phyloP scores from a whole-genome alignment of 2,113 vertebrate genomes.

The Myotis yumanensis region DNA sequence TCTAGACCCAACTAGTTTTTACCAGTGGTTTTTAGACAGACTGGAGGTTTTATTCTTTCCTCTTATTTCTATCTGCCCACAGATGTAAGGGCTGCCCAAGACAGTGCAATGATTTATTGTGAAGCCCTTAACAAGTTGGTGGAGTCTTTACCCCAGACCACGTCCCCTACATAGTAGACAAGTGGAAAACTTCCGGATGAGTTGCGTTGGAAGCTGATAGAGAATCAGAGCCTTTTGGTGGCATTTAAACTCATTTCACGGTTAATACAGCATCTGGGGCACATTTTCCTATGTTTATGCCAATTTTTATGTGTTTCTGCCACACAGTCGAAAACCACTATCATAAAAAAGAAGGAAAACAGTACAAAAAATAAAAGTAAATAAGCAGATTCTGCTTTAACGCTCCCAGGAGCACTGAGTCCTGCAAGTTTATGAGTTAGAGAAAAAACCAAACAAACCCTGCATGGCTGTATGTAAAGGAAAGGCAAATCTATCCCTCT shows the following conservation, averaged over 20 bases:
- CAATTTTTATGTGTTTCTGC: slow-evolving; percentile 77
- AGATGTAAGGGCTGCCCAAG: not conserved
- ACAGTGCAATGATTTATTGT: not conserved
- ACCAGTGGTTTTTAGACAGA: not conserved
- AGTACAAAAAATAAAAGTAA: slow-evolving; percentile 75
- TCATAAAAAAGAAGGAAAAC: slow-evolving; percentile 75
- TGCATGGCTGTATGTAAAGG: not conserved
- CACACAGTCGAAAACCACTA: slow-evolving; percentile 61
- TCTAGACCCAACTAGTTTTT: not conserved
- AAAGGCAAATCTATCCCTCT: not conserved
- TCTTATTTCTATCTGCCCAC: not conserved
- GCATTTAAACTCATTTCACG: slow-evolving; percentile 70
- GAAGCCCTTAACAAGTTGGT: not conserved
- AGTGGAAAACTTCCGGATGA: slow-evolving; percentile 5
- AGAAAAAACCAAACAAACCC: not conserved
- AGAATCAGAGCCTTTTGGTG: slow-evolving; percentile 47
- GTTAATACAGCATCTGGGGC: slow-evolving; percentile 77
- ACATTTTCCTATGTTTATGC: slow-evolving; percentile 77
- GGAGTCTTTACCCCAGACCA: not conserved
- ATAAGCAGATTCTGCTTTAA: slow-evolving; percentile 70
- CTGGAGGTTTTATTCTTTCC: not conserved
- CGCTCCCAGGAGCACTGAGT: slow-evolving; percentile 49
- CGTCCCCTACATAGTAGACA: not conserved
- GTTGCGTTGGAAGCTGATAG: not conserved
- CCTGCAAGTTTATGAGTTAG: slow-evolving; percentile 59